A percentile compares a stretch with the other conserved stretches of the same genome.
These are phyloP conservation scores for Sphenodon punctatus DNA, from an alignment of 2,797 vertebrate species.

Conservation along the genomic window DNA sequence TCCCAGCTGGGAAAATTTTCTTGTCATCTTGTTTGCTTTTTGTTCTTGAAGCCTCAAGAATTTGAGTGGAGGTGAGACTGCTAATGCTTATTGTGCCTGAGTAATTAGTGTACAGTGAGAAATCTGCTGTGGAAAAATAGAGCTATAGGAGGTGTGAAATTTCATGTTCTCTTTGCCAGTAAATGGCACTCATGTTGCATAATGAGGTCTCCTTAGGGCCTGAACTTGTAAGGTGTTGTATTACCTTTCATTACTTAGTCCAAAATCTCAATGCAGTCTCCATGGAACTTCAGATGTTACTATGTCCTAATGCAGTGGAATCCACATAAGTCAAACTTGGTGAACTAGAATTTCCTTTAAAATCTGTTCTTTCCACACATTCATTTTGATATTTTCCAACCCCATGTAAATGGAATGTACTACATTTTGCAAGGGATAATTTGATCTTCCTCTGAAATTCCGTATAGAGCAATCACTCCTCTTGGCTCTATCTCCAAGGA, in stretches of 20 bases:
- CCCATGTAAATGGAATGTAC: no score
- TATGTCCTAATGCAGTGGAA: no score
- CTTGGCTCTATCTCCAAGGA: no score
- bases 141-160: neutral
- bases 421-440: no score
- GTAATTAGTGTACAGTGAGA: neutral
- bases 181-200: neutral
- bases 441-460: no score
- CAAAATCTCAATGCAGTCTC: neutral
- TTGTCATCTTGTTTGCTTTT: neutral
- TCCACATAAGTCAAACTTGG: no score
- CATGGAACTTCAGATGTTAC: neutral
- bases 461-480: no score
- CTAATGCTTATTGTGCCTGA: neutral
- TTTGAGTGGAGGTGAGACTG: neutral
- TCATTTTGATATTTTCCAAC: no score
- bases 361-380: no score
- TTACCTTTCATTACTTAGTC: neutral
- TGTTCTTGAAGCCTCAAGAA: neutral
- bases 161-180: neutral
- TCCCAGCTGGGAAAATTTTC: neutral
- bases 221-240: neutral
- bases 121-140: neutral
- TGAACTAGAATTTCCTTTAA: no score
- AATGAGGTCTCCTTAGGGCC: neutral